Evolutionary conservation across 1,140 invertebrate genomes (phyloP), one percentile per base, ranked within the genome.

Genomic region (Tachypleus tridentatus): DNA sequence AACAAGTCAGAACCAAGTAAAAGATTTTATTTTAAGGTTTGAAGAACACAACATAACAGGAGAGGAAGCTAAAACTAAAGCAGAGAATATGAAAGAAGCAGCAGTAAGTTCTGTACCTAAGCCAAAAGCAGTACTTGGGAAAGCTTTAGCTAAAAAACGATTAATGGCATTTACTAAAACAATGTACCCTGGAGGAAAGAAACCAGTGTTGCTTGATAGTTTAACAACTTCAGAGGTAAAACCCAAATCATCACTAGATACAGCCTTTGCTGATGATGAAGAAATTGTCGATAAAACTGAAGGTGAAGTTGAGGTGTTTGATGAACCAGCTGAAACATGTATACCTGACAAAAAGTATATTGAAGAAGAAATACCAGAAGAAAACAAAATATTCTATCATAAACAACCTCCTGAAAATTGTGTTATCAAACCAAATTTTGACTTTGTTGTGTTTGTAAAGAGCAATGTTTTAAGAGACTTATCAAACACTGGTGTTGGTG

Each of bases 141-240:
- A 69, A 64, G 66, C 63, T 29, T 53, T 69, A 11, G 69, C 69
- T 48, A 63, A 67, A 10, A 70, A 70, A 58, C 56, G 69, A 7
- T 52, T 70, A 7, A 50, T 67, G 51, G 69, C 69, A 29, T 70
- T 69, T n/a, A 61, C 67, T 56, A 51, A 58, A n/a, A 51, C 50
- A n/a, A 60, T 4, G 51, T 4, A 8, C 51, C 57, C n/a, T 56
- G 9, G 0, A 64, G 61, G 11, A 59, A 59, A 51, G 11, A 49
- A 60, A 51, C 61, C 56, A 61, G 62, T 49, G 50, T 61, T 72
- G 49, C 69, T 67, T 4, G 70, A 70, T 51, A 69, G 69, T 58
- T 61, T 72, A 47, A 48, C 69, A 0, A 68, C 29, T 29, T 29
- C 67, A n/a, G 71, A 72, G 57, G 47, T 62, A 5, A 58, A 51